phyloP scores from a whole-genome alignment of 2,113 vertebrate species.

The pig (Sus scrofa) region T2T-Sscrofa CM000823.6:13894001-13894500 shows the following conservation, averaged over 20 bases:
- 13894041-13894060: conserved; percentile 67
- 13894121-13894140: conserved; percentile 75
- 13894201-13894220: conserved; percentile 72
- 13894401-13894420: background rate
- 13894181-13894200: background rate
- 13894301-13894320: background rate
- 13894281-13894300: background rate
- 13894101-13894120: conserved; percentile 62
- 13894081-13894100: conserved; percentile 76
- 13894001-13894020: conserved; percentile 50
- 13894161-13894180: conserved; percentile 66
- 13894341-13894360: background rate
- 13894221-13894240: conserved; percentile 49
- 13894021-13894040: background rate
- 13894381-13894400: background rate
- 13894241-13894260: conserved; percentile 70
- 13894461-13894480: background rate
- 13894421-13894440: background rate
- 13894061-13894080: conserved; percentile 67
- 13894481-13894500: background rate
- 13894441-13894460: background rate
- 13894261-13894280: background rate
- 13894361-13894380: background rate
- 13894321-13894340: background rate
- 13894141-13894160: conserved; percentile 69